Percentiles rank a stretch among this genome's conserved stretches.
Evolutionary conservation across 1,140 invertebrate species (phyloP).

Genomic region (Ectropis grisescens): DNA sequence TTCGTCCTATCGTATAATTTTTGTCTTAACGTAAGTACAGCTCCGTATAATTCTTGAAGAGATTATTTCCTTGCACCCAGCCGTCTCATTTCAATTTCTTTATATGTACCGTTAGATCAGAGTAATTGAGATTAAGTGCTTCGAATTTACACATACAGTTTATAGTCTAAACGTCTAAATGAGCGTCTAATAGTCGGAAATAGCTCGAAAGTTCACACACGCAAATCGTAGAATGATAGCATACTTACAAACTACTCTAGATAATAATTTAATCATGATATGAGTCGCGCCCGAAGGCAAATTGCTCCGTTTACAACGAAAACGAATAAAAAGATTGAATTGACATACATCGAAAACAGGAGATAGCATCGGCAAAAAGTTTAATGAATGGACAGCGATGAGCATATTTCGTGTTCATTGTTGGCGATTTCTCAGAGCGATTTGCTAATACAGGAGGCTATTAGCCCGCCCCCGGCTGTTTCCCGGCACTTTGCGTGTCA

Average conservation of each 20-base stretch:
- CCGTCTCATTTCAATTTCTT: too few relatives aligned
- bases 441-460: conserved; percentile 58
- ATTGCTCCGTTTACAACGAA: conserved; percentile 31
- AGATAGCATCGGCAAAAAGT: conserved; percentile 39
- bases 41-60: too few relatives aligned
- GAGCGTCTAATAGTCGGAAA: conserved; percentile 23
- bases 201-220: conserved; percentile 24
- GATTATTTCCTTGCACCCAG: too few relatives aligned
- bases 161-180: neutral
- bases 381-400: conserved; percentile 50
- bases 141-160: neutral
- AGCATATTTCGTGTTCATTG: conserved; percentile 51
- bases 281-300: conserved; percentile 29
- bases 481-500: conserved; percentile 27
- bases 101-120: too few relatives aligned
- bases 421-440: conserved; percentile 54
- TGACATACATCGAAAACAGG: conserved; percentile 43
- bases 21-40: too few relatives aligned
- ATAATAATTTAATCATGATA: conserved; percentile 55
- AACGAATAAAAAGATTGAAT: conserved; percentile 25
- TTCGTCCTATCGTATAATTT: too few relatives aligned
- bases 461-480: conserved; percentile 38
- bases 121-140: too few relatives aligned
- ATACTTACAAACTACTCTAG: conserved; percentile 34
- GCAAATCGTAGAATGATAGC: conserved; percentile 37